Evolutionary conservation across 2,888 invertebrate genomes (phyloP), one percentile per base, ranked within the genome.

Genomic region (Pollenia angustigena): DNA sequence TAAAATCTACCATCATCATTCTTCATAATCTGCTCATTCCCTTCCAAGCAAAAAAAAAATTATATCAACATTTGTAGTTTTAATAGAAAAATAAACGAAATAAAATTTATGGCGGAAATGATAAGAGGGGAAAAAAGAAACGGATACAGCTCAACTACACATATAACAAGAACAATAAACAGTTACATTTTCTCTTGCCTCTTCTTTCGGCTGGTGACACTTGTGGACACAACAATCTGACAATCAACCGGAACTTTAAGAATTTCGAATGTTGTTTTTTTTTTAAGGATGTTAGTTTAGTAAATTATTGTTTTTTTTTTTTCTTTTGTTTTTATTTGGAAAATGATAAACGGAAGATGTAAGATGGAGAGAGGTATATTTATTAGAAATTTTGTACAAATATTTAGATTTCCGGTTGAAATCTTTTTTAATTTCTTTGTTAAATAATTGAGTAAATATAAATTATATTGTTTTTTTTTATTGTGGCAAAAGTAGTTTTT

Each of bases 51-150:
- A 42, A 42, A 72, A 54, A 58, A 68, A 72, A 78, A 75, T 84
- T 81, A 88, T 80, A 87, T 85, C 85, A 83, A 74, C 85, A 85
- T 88, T 88, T 87, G 83, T 84, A 87, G 87, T 91, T 92, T 90
- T 92, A 91, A 92, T 92, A 91, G 92, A 92, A 92, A 93, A 90
- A 91, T 91, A 91, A 91, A 91, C 88, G 86, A 90, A 91, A 92
- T 91, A 89, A 92, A 92, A 93, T 93, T 93, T 93, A 93, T 93
- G 92, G 91, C 92, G 92, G 92, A 93, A 92, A 91, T 91, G 93
- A 93, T 93, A 93, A 92, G 89, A 88, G 88, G 74, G 18, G 87
- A 58, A 72, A 88, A 87, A 88, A 76, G 48, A 56, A 82, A 87
- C 88, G 88, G 87, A 90, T 90, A 89, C 89, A 68, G 7, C 12